Base-by-base conservation (phyloP, 2,113 vertebrate species). In the Pelecanus crispus region DNA sequence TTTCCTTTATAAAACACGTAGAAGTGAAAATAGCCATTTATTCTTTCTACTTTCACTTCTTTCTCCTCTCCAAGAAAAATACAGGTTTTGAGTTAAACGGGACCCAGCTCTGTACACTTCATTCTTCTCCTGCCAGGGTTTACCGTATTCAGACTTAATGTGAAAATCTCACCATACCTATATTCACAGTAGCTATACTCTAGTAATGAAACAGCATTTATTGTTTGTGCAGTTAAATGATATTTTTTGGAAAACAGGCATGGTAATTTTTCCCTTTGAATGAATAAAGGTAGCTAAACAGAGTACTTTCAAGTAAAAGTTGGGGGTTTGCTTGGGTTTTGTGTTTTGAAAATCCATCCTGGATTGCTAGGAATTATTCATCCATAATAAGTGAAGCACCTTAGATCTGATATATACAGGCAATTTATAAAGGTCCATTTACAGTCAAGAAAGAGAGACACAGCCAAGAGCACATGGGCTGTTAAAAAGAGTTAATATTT, bases 401-500 rank as follows among this genome's bases (percentile, higher is more conserved):
- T 75, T 49, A 79, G 50, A 85, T 32, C 18, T 92, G 45, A 81
- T 82, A 52, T 80, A 49, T 73, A n/a, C 45, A 36, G 50, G 61
- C 70, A 83, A 67, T 88, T 91, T 93, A 61, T 93, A 85, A 95
- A 91, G 50, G 62, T 53, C 58, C 70, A 42, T 91, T 95, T 93
- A 34, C 40, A 73, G 65, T 55, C 42, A 17, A 77, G 86, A 94
- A 78, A 70, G 70, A 70, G 80, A 84, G 29, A 94, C 14, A 3
- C 50, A 67, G 94, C 92, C 82, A 81, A 91, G 85, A 95, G 90
- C 58, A 34, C 72, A 88, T 7, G 40, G 85, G 71, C 94, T 93
- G 81, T 96, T 95, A 97, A 97, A 93, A 94, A 97, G 97, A 98
- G 97, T 96, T 97, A 97, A 95, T 88, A 65, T 94, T 91, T 91